Base-by-base conservation (phyloP, 2,888 invertebrate genomes). In the Anticlea derivata region DNA sequence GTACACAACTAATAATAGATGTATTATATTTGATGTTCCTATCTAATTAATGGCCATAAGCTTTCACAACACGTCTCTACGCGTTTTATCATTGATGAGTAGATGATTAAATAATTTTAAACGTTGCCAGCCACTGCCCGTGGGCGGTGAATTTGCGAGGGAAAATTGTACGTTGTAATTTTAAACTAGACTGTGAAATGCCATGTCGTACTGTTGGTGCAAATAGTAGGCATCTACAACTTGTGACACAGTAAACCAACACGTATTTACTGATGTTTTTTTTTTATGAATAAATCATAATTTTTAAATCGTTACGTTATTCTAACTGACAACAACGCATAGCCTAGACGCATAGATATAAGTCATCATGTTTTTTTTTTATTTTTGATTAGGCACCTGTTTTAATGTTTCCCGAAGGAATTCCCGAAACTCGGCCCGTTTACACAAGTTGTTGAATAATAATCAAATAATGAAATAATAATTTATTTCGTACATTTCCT, bases 31-130 rank as follows among this genome's bases (percentile, higher is more conserved):
- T 6, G 12, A 40, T 40, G 33, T 27, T 20, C 26, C 22, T 39
- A 39, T 11, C 33, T 34, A 34, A 44, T 51, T 33, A 33, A 43
- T 37, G 33, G 47, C 33, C 37, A 23, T 27, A 24, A 30, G 38
- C 47, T 43, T 52, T 52, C 43, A 52, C 38, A 52, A 47, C 52
- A 48, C 49, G 41, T 50, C 46, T 50, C 46, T 46, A 31, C 12
- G 51, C 46, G 29, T 58, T 58, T 58, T 52, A 55, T 58, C 47
- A 41, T 40, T 50, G 47, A 44, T 55, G 52, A 52, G 52, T 47
- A 55, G 39, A 52, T 47, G 52, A 52, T 58, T 55, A 50, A 55
- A 50, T 58, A 47, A 50, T 51, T 58, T 46, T 29, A 52, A 46
- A 23, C 43, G 41, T 47, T 52, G 52, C 52, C 52, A 52, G 47